These are phyloP conservation scores for Pagrus major DNA, from an alignment of 2,113 vertebrate genomes.

Conservation along the genomic window DNA sequence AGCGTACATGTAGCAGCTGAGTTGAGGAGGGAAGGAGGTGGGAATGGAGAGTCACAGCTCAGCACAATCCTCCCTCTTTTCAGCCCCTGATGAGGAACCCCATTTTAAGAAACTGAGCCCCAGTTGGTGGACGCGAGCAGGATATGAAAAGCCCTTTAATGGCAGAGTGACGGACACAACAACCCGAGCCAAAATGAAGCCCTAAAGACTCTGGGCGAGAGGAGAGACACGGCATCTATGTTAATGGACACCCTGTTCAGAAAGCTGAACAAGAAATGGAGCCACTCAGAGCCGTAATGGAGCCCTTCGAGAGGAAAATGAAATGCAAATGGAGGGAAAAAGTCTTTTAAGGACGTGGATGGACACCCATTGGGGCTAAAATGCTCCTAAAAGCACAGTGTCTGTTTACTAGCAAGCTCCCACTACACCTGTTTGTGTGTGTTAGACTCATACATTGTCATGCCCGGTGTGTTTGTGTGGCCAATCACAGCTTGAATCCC, in stretches of 20 bases:
- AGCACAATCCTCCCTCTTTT: conserved; percentile 99
- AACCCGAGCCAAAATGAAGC: conserved; percentile 68
- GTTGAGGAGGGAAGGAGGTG: conserved; percentile 51
- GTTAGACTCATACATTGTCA: conserved; percentile 50
- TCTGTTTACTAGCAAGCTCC: conserved; percentile 47
- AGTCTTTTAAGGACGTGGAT: conserved; percentile 57
- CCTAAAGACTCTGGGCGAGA: conserved; percentile 69
- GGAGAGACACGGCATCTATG: conserved; percentile 63
- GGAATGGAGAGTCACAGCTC: conserved; percentile 91
- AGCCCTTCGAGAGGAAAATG: conserved; percentile 70
- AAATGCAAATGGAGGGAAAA: conserved; percentile 67
- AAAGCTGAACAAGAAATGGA: conserved; percentile 72
- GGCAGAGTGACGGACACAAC: conserved; percentile 68
- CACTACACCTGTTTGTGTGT: conserved; percentile 52
- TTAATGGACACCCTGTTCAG: conserved; percentile 70
- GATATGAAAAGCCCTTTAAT: conserved; percentile 72
- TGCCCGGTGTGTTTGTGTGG: conserved; percentile 57
- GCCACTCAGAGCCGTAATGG: conserved; percentile 71
- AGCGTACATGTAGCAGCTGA: conserved; percentile 55
- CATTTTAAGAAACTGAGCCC: conserved; percentile 99
- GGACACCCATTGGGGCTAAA: conserved; percentile 46
- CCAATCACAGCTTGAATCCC: conserved; percentile 42
- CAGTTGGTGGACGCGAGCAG: conserved; percentile 88
- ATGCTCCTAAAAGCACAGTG: conserved; percentile 28
- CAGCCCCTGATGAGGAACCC: conserved; percentile 99